phyloP scores from a whole-genome alignment of 2,888 invertebrate species.

The Gnatocerus cornutus region DNA sequence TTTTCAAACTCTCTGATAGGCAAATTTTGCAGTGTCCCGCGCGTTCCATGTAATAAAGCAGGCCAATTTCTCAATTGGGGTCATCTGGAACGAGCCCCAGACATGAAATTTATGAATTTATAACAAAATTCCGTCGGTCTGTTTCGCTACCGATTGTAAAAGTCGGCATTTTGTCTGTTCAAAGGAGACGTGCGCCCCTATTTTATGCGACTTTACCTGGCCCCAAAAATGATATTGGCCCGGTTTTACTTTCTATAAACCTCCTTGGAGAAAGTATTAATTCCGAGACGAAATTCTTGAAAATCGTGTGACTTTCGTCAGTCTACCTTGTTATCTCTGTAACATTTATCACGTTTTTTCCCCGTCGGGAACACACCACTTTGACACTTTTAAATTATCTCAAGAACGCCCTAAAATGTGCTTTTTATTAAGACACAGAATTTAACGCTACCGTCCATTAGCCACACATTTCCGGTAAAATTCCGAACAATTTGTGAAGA shows the following conservation, averaged over 20 bases:
- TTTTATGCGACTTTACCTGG: conserved; percentile 29
- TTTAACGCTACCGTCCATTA: conserved; percentile 41
- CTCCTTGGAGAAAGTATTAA: conserved; percentile 26
- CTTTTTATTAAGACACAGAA: conserved; percentile 17
- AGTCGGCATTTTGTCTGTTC: conserved; percentile 19
- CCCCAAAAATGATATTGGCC: neutral
- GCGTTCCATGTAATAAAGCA: conserved; percentile 24
- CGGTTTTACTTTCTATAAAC: conserved; percentile 28
- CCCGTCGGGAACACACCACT: conserved; percentile 19
- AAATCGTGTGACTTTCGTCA: conserved; percentile 39
- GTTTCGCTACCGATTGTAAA: conserved; percentile 40
- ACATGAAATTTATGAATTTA: conserved; percentile 38
- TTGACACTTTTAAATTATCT: conserved; percentile 27
- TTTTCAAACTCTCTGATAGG: neutral
- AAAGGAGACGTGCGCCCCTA: conserved; percentile 25
- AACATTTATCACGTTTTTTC: conserved; percentile 23
- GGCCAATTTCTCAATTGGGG: conserved; percentile 33
- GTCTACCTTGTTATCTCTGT: conserved; percentile 26
- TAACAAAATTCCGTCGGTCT: conserved; percentile 24
- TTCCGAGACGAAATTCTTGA: neutral
- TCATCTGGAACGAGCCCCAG: conserved; percentile 5
- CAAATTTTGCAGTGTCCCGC: neutral
- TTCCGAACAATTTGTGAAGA: conserved; percentile 48
- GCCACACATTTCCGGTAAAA: conserved; percentile 21
- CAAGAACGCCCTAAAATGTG: conserved; percentile 14